A percentile compares a stretch with the other conserved stretches of the same genome.
Conservation (phyloP, 2,797 vertebrate species). For the Neosalanx taihuensis region DNA sequence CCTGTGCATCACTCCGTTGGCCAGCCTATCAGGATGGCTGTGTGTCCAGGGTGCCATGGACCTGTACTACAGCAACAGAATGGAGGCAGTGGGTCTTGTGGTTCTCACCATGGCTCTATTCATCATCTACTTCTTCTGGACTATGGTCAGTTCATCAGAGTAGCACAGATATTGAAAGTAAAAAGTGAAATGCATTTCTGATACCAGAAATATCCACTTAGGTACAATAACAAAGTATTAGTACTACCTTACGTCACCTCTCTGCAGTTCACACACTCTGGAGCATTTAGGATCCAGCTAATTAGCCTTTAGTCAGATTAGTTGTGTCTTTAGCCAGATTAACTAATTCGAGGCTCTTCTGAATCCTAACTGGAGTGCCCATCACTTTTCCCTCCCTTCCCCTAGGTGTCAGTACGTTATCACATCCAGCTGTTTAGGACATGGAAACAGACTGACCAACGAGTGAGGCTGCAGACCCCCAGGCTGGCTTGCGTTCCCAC, state of each 20-base stretch:
- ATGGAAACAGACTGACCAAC: slow-evolving; percentile 64
- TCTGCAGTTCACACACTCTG: no score
- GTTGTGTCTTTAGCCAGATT: no score
- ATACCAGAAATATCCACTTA: no score
- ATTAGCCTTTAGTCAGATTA: neutral
- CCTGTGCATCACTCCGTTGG: slow-evolving; percentile 71
- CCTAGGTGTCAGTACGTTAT: slow-evolving; percentile 67
- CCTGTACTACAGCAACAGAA: slow-evolving; percentile 62
- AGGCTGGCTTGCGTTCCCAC: neutral
- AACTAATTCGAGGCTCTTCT: neutral
- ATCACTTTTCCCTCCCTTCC: neutral
- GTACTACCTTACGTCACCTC: no score
- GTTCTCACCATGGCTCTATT: slow-evolving; percentile 67
- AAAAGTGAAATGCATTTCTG: no score
- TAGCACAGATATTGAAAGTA: no score
- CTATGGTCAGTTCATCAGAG: slow-evolving; percentile 49
- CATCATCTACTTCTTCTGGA: slow-evolving; percentile 71
- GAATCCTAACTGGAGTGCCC: neutral
- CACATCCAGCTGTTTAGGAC: slow-evolving; percentile 62
- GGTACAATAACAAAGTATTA: no score
- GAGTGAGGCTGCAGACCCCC: slow-evolving; percentile 58
- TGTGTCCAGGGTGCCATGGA: slow-evolving; percentile 71
- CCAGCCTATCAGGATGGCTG: slow-evolving; percentile 70
- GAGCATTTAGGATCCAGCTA: neutral
- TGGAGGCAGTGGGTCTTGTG: slow-evolving; percentile 66